Percentiles rank a stretch among this genome's conserved stretches.
These are phyloP conservation scores for Xestobium rufovillosum DNA, from an alignment of 2,888 invertebrate species.

Conservation along the genomic window DNA sequence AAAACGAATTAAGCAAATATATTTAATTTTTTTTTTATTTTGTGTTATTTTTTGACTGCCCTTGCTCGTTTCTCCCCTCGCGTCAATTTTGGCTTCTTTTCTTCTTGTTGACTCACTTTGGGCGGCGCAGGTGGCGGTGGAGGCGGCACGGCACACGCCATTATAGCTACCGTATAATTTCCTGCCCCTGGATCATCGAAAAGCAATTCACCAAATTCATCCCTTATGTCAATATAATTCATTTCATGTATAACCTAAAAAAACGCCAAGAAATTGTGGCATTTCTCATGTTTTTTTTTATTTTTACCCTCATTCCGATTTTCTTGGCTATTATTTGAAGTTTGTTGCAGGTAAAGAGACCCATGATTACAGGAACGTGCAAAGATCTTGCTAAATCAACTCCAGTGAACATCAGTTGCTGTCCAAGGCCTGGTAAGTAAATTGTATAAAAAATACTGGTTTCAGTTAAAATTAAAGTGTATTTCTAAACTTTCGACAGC, in stretches of 20 bases:
- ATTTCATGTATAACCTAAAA: conserved; percentile 36
- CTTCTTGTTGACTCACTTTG: conserved; percentile 13
- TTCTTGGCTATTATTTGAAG: conserved; percentile 33
- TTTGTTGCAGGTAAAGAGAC: conserved; percentile 31
- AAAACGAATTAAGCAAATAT: too few relatives aligned
- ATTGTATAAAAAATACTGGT: too few relatives aligned
- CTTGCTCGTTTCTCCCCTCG: conserved; percentile 18
- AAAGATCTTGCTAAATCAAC: conserved; percentile 35
- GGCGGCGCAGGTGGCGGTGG: conserved; percentile 15
- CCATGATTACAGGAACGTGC: conserved; percentile 32
- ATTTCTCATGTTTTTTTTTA: too few relatives aligned
- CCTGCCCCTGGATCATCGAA: conserved; percentile 47
- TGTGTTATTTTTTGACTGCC: conserved; percentile 13
- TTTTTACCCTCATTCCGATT: conserved; percentile 36
- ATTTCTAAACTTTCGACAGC: too few relatives aligned
- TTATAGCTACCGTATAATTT: conserved; percentile 44
- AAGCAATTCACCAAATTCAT: conserved; percentile 38
- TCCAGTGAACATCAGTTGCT: conserved; percentile 29
- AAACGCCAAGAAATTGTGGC: too few relatives aligned
- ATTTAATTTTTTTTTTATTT: conserved; percentile 12
- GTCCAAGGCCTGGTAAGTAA: conserved; percentile 27
- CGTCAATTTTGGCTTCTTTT: conserved; percentile 9
- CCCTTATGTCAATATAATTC: conserved; percentile 42
- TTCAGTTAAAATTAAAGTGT: too few relatives aligned
- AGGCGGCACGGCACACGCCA: conserved; percentile 35